A percentile compares a stretch with the other conserved stretches of the same genome.
Evolutionary conservation across 2,797 vertebrate genomes (phyloP).

Genomic region (Phyllotis vaccarum): DNA sequence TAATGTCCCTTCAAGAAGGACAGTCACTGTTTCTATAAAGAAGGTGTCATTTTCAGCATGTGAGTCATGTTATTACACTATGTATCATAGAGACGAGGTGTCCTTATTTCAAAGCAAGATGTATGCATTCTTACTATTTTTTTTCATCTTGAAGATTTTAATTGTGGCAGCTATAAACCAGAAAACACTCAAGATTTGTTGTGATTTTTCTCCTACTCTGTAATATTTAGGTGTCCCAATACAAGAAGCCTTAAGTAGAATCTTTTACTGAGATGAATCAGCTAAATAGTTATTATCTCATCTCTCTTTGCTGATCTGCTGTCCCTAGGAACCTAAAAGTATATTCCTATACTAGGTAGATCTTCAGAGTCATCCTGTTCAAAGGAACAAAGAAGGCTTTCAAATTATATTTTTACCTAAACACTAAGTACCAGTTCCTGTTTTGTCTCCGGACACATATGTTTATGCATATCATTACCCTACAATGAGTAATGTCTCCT

Average conservation of each 20-base stretch:
- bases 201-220: background rate
- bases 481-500: background rate
- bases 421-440: background rate
- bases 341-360: background rate
- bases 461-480: background rate
- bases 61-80: background rate
- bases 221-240: background rate
- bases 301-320: rapidly evolving
- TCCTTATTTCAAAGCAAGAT: conserved; percentile 38
- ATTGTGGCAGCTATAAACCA: background rate
- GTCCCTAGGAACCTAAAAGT: background rate
- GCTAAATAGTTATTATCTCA: background rate
- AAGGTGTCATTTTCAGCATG: background rate
- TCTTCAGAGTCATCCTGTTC: background rate
- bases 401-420: background rate
- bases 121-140: background rate
- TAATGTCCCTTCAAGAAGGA: background rate
- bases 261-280: background rate
- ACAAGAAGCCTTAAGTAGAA: background rate
- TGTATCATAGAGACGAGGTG: background rate
- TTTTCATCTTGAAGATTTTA: background rate
- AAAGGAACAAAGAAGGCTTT: background rate
- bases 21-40: background rate
- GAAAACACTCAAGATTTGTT: background rate
- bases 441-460: background rate